Evolutionary conservation across 2,113 vertebrate species (phyloP).

Genomic region (Alethe castanea): DNA sequence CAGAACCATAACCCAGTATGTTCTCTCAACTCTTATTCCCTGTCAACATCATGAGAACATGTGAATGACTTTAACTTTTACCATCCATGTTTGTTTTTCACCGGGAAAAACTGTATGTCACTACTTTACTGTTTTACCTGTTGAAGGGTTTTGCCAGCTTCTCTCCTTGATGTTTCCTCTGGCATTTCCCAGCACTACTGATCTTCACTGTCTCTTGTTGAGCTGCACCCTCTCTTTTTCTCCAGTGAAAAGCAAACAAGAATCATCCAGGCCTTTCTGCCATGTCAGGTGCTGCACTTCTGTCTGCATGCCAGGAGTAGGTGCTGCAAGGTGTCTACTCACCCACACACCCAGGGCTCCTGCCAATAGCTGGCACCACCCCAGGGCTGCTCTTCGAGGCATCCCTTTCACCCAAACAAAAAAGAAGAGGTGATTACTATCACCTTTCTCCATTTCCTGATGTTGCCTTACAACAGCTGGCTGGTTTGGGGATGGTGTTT

Average conservation of each 20-base stretch:
- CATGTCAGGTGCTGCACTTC: not conserved
- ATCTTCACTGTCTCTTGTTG: not conserved
- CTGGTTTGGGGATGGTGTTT: not conserved
- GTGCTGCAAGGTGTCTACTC: not conserved
- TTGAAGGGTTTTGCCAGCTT: not conserved
- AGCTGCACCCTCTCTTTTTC: not conserved
- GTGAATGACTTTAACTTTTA: not conserved
- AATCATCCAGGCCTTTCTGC: not conserved
- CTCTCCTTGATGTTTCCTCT: not conserved
- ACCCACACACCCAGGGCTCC: not conserved
- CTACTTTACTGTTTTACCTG: not conserved
- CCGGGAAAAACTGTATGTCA: not conserved
- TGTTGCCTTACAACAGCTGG: not conserved
- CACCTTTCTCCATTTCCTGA: not conserved
- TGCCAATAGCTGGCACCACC: not conserved
- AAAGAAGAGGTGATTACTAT: not conserved
- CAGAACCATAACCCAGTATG: not conserved
- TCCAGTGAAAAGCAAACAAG: not conserved
- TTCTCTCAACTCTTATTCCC: not conserved
- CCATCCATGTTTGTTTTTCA: not conserved
- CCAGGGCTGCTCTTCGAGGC: not conserved
- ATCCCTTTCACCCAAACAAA: not conserved
- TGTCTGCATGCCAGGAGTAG: rapidly evolving
- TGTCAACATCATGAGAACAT: not conserved
- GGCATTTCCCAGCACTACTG: not conserved